Percentiles rank a stretch among this genome's conserved stretches.
Evolutionary conservation across 2,888 invertebrate species (phyloP).

Genomic region (Macrophya annulata): DNA sequence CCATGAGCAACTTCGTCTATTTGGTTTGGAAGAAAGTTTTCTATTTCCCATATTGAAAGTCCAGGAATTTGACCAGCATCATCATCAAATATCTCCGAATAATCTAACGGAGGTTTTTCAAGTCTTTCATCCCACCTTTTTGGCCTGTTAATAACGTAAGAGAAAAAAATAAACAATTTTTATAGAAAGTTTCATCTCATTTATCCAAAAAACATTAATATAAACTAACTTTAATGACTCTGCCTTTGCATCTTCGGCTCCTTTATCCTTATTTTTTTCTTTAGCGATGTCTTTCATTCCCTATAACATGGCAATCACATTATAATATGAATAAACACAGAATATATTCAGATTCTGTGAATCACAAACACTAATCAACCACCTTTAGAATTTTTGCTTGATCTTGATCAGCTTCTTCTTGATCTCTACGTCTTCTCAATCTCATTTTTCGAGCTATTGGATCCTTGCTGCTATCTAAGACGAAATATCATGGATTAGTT

Average conservation of each 20-base stretch:
- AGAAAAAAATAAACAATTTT: conserved; percentile 4
- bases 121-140: conserved; percentile 98
- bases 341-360: conserved; percentile 76
- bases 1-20: conserved; percentile 97
- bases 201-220: conserved; percentile 40
- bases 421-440: conserved; percentile 90
- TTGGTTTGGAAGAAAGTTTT: conserved; percentile 98
- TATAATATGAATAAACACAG: conserved; percentile 36
- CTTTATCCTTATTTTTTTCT: conserved; percentile 89
- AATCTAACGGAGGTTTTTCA: conserved; percentile 97
- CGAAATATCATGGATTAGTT: neutral
- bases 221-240: conserved; percentile 86
- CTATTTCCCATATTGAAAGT: conserved; percentile 98
- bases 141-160: conserved; percentile 83
- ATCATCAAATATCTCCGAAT: conserved; percentile 98
- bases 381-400: conserved; percentile 93
- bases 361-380: conserved; percentile 68
- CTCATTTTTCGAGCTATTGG: conserved; percentile 97
- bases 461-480: conserved; percentile 87
- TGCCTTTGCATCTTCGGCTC: conserved; percentile 85
- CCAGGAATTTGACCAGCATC: conserved; percentile 97
- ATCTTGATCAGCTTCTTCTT: conserved; percentile 91
- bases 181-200: conserved; percentile 28
- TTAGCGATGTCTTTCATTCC: conserved; percentile 93
- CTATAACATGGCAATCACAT: conserved; percentile 74